Conservation (phyloP, 2,113 vertebrate species). For the Leptodactylus fuscus region DNA sequence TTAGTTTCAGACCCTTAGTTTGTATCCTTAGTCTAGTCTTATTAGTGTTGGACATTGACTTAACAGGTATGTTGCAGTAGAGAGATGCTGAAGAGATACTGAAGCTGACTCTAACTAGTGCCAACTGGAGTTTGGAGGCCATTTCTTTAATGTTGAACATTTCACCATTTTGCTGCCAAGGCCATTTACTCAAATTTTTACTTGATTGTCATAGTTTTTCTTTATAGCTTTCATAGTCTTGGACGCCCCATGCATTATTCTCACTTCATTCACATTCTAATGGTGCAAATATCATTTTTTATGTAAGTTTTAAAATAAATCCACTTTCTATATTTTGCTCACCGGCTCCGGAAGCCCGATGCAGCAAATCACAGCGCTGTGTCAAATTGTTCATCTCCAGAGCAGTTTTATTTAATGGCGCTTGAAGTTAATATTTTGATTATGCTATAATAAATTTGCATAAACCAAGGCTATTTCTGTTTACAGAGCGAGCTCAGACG, state of each 20-base stretch:
- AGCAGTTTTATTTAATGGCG: constrained; percentile 46
- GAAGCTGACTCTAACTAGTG: too few species aligned
- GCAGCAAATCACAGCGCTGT: constrained; percentile 18
- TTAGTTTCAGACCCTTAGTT: too few species aligned
- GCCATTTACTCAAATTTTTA: neutral
- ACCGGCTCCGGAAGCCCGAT: constrained; percentile 5
- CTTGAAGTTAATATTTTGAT: constrained; percentile 52
- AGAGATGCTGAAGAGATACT: too few species aligned
- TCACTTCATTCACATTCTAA: neutral
- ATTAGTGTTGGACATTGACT: too few species aligned
- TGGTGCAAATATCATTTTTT: constrained; percentile 15
- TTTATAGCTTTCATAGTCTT: neutral
- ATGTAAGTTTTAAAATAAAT: constrained; percentile 2
- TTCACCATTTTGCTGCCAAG: neutral
- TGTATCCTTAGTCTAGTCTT: too few species aligned
- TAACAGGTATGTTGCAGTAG: too few species aligned
- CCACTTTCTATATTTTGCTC: neutral
- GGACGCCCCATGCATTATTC: neutral
- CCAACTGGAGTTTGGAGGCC: too few species aligned
- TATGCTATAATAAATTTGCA: constrained; percentile 32
- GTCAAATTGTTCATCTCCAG: constrained; percentile 37
- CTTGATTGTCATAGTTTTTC: neutral
- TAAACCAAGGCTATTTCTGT: constrained; percentile 40
- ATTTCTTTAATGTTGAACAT: neutral
- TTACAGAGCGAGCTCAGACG: constrained; percentile 4